Conservation (phyloP, 2,113 vertebrate species). For the Aspidoscelis tigris region DNA sequence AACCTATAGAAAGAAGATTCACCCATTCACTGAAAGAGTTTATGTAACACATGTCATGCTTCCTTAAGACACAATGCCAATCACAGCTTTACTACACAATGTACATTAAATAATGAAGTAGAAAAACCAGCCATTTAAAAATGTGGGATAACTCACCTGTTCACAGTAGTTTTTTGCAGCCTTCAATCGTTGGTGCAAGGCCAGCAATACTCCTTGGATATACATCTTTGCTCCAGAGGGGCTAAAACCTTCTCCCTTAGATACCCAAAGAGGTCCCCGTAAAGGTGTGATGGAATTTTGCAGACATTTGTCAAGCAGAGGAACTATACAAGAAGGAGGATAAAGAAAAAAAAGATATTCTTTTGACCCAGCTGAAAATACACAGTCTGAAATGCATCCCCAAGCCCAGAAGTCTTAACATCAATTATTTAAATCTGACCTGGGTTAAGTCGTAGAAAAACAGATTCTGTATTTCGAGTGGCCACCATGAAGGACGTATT, state of each 20-base stretch:
- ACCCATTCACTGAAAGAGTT: conserved; percentile 63
- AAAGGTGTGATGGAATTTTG: conserved; percentile 78
- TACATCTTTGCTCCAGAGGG: conserved; percentile 75
- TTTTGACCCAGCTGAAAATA: conserved; percentile 70
- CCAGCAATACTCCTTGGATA: conserved; percentile 73
- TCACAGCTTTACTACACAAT: conserved; percentile 50
- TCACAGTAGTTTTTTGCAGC: conserved; percentile 72
- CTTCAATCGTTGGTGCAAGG: conserved; percentile 70
- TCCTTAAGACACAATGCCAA: conserved; percentile 67
- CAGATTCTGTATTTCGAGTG: conserved; percentile 80
- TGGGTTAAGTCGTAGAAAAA: conserved; percentile 75
- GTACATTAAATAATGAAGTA: conserved; percentile 59
- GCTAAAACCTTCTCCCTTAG: conserved; percentile 77
- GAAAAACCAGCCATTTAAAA: conserved; percentile 66
- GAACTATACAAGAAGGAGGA: conserved; percentile 59
- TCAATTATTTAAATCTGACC: conserved; percentile 83
- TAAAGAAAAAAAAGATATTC: conserved; percentile 57
- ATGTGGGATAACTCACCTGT: conserved; percentile 79
- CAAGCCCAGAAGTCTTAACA: conserved; percentile 71
- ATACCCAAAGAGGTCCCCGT: conserved; percentile 75
- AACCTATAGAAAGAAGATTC: conserved; percentile 65
- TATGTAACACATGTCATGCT: conserved; percentile 62
- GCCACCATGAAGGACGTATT: conserved; percentile 82
- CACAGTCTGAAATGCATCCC: conserved; percentile 63
- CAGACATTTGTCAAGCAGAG: conserved; percentile 78